Evolutionary conservation across 2,797 vertebrate genomes (phyloP).

Genomic region (Hipposideros larvatus): DNA sequence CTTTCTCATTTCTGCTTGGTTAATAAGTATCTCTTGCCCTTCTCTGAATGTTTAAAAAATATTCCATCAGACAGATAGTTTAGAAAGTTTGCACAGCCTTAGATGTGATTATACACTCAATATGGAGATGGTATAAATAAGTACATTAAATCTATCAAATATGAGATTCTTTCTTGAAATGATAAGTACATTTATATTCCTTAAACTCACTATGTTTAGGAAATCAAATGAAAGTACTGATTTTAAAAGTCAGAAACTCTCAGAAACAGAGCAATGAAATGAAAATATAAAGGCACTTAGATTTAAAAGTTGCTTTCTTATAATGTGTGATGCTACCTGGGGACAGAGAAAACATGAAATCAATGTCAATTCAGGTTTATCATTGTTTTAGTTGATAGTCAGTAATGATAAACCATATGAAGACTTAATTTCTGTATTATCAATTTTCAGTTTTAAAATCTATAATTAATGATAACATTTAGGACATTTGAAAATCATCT

Average conservation of each 20-base stretch:
- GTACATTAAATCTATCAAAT: background rate
- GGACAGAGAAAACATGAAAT: slow-evolving; percentile 64
- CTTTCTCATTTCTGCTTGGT: slow-evolving; percentile 57
- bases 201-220: slow-evolving; percentile 28
- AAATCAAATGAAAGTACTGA: slow-evolving; percentile 23
- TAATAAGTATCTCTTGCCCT: slow-evolving; percentile 48
- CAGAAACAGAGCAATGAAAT: slow-evolving; percentile 26
- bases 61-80: slow-evolving; percentile 41
- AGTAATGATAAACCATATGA: background rate
- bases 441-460: slow-evolving; percentile 56
- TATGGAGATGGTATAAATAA: slow-evolving; percentile 29
- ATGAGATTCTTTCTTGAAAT: slow-evolving; percentile 48
- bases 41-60: slow-evolving; percentile 5
- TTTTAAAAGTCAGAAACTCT: slow-evolving; percentile 48
- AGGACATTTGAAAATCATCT: slow-evolving; percentile 40
- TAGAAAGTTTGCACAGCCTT: slow-evolving; percentile 66
- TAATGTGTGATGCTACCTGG: background rate
- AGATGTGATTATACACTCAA: slow-evolving; percentile 45
- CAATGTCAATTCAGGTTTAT: slow-evolving; percentile 4
- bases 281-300: slow-evolving; percentile 45
- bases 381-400: slow-evolving; percentile 44
- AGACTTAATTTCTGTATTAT: slow-evolving; percentile 51
- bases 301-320: slow-evolving; percentile 68
- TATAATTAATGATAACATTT: slow-evolving; percentile 45
- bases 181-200: slow-evolving; percentile 30